Base-by-base conservation (phyloP, 2,113 vertebrate genomes). In the Astur gentilis region DNA sequence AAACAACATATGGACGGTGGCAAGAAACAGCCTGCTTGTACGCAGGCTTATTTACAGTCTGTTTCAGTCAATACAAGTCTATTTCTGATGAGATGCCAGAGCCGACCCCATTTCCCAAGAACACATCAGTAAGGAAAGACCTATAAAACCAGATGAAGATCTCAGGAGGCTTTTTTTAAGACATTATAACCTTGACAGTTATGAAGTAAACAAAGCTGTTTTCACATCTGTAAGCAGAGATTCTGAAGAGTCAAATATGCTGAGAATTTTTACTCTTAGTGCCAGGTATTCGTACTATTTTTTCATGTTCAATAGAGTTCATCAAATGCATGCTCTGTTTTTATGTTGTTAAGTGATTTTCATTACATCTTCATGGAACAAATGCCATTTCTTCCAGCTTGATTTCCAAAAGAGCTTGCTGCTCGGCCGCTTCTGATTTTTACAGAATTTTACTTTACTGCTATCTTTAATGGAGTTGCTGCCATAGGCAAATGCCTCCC, bases 161-260 rank as follows among this genome's bases (percentile, higher is more conserved):
- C 38, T 79, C 73, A 69, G 77, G 83, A 80, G 66, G 23, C 49
- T 87, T 93, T 27, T 93, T 91, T 93, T 92, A 87, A 94, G 67
- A 19, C 21, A 20, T 55, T 54, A 61, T 80, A 87, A 82, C 36
- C 42, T 25, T 90, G 62, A 75, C 14, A 85, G 38, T 70, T 91
- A 60, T 73, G 79, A 89, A 87, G n/a, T 93, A 96, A 95, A 86
- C 57, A 88, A 94, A 91, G 29, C 11, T 92, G 70, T 81, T 93
- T 89, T 52, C 50, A 83, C 49, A 78, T 84, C 29, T 85, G 42
- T 71, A 95, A 89, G 36, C 27, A 86, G 70, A 65, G 47, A 47
- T 83, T 85, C 81, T 84, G 49, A 86, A 82, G 45, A 81, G n/a
- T 54, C 72, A 79, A 81, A 70, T 77, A 76, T n/a, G 40, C 29